Conservation (phyloP, 2,888 invertebrate species). For the Synergus itoensis region DNA sequence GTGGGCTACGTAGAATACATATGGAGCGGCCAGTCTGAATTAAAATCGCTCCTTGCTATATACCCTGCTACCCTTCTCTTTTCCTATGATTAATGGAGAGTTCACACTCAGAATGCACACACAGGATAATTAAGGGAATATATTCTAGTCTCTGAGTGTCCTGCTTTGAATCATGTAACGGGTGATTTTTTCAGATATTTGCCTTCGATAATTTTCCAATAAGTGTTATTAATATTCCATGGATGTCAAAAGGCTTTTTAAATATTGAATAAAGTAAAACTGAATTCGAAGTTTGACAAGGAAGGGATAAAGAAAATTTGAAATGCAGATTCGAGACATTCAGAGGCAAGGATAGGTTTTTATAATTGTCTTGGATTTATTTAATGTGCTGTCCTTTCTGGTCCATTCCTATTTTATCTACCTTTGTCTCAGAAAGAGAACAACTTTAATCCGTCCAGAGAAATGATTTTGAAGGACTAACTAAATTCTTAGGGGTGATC, state of each 20-base stretch:
- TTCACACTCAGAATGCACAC: constrained; percentile 78
- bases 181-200: constrained; percentile 59
- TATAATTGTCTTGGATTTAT: too few species aligned
- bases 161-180: constrained; percentile 73
- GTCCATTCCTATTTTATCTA: background rate
- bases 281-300: too few species aligned
- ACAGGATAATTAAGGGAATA: constrained; percentile 78
- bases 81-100: constrained; percentile 78
- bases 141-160: constrained; percentile 76
- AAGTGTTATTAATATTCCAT: background rate
- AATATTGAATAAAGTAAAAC: too few species aligned
- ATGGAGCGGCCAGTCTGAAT: constrained; percentile 76
- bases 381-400: too few species aligned
- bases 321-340: too few species aligned
- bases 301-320: too few species aligned
- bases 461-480: background rate
- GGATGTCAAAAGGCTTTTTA: too few species aligned
- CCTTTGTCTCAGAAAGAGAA: background rate
- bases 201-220: background rate
- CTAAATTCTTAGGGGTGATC: background rate
- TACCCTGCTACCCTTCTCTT: constrained; percentile 71
- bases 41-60: constrained; percentile 74
- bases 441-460: background rate
- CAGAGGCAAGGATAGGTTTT: too few species aligned
- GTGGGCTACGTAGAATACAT: constrained; percentile 74